Evolutionary conservation across 2,888 invertebrate genomes (phyloP), one percentile per base, ranked within the genome.

Genomic region (Drosophila mettleri): DNA sequence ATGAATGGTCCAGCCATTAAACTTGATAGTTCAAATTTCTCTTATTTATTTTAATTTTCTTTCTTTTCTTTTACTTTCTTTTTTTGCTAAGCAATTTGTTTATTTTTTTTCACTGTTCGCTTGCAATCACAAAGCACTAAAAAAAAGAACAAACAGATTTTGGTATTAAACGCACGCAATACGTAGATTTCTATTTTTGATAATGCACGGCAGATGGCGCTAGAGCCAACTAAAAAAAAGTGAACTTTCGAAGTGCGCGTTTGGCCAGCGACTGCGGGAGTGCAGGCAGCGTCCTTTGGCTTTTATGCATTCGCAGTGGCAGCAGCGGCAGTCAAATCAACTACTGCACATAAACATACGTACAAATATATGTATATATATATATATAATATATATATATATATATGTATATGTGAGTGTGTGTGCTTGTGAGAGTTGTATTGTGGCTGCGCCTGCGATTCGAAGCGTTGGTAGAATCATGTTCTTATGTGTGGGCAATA

Each of bases 1-100:
- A 97, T 92, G 90, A 97, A 97, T 63, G 97, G 97, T 61, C 97
- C 97, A 55, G 97, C 97, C 97, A 97, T 97, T 33, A 14, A 16
- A 36, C 33, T 8, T 31, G 41, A 18, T 16, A 41, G 7, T 46
- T 14, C 2, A 10, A 34, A 16, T 16, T 22, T 34, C 1, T n/a
- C n/a, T 4, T 6, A 10, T 22, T 49, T 34, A 9, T 18, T 1
- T 2, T 1, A n/a, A n/a, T 9, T 5, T 2, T 22, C 2, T 43
- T 43, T 16, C 1, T 0, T 24, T 9, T 39, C n/a, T 1, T 9
- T 5, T 2, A 31, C 2, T 43, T 43, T 16, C 1, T 0, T 24
- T 9, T 39, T 9, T n/a, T 10, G 24, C 18, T 4, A 14, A 22
- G n/a, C n/a, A 7, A 18, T 38, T 18, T 8, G 9, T 22, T 33